phyloP scores from a whole-genome alignment of 2,797 vertebrate genomes.

The Jordanella pulchra region DNA sequence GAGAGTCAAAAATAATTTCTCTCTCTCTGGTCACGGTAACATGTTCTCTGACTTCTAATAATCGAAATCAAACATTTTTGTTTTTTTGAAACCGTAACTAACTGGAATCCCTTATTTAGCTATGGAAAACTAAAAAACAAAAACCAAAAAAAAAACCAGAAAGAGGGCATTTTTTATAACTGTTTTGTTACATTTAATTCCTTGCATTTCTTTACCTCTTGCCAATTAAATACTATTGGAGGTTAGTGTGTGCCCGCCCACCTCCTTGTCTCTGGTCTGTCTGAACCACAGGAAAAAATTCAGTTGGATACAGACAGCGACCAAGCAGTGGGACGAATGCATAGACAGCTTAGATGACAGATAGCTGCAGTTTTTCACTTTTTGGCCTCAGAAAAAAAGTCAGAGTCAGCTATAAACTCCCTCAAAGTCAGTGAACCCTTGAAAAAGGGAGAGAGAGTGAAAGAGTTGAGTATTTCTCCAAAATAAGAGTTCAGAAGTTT shows the following conservation, averaged over 20 bases:
- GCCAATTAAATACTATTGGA: conserved; percentile 61
- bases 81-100: not conserved
- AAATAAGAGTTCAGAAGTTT: conserved; percentile 68
- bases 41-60: not conserved
- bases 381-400: conserved; percentile 6
- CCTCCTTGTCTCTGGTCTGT: conserved; percentile 66
- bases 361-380: conserved; percentile 50
- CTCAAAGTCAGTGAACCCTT: conserved; percentile 46
- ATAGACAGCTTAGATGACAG: conserved; percentile 58
- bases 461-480: conserved; percentile 52
- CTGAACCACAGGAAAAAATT: conserved; percentile 65
- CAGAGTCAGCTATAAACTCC: conserved; percentile 57
- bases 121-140: not conserved
- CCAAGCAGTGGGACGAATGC: conserved; percentile 42
- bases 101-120: not conserved
- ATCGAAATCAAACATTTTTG: not conserved
- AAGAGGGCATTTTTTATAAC: not conserved
- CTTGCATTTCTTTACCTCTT: conserved; percentile 46
- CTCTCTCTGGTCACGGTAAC: not conserved
- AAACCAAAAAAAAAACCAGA: not conserved
- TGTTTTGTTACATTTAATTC: conserved; percentile 66
- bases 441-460: conserved; percentile 24
- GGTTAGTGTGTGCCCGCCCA: conserved; percentile 61
- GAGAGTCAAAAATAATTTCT: not conserved
- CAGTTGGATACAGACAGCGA: conserved; percentile 49